Evolutionary conservation across 2,797 vertebrate genomes (phyloP).

Genomic region (Anniella stebbinsi): DNA sequence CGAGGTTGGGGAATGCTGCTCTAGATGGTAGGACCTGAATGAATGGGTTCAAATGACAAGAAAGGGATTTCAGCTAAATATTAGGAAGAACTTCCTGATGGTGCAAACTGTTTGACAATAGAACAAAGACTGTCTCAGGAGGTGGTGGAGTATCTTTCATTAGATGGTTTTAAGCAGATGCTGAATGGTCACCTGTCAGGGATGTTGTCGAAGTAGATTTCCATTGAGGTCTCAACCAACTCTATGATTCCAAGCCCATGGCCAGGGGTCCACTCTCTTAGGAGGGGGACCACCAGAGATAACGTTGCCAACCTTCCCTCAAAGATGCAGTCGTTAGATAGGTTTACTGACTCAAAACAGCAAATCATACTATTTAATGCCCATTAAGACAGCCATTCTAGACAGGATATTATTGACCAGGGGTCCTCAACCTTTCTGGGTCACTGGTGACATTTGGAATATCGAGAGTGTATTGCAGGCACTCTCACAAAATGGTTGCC

Average conservation of each 20-base stretch:
- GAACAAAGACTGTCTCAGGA: not conserved
- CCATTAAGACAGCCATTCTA: not conserved
- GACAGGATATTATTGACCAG: not conserved
- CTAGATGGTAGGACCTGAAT: not conserved
- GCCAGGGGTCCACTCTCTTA: not conserved
- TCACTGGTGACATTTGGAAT: no score
- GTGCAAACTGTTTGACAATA: not conserved
- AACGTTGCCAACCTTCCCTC: not conserved
- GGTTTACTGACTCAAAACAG: not conserved
- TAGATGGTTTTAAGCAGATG: not conserved
- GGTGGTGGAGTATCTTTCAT: not conserved
- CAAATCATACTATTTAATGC: not conserved
- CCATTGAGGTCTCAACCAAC: not conserved
- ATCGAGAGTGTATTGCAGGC: no score
- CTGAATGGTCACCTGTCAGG: not conserved
- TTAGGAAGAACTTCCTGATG: not conserved
- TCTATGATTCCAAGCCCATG: not conserved
- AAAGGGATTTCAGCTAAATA: not conserved
- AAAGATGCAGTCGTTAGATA: not conserved
- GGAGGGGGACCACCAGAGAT: not conserved
- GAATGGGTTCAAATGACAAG: not conserved
- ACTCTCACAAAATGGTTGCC: no score
- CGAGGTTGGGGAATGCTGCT: not conserved
- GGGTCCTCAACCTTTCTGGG: no score
- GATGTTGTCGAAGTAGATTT: not conserved